Conservation (phyloP, 2,888 invertebrate species). For the Gymnocheta viridis region DNA sequence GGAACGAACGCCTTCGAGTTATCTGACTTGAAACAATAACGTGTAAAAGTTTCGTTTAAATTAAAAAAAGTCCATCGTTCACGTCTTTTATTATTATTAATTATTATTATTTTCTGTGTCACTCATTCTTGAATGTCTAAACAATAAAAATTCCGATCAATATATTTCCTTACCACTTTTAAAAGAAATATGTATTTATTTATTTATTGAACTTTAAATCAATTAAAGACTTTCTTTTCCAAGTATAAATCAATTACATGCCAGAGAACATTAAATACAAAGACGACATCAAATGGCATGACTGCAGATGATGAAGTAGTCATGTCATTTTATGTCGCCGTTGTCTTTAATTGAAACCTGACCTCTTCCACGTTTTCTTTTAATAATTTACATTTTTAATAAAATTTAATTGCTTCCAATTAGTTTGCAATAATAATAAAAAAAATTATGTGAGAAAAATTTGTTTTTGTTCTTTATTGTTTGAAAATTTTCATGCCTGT, state of each 20-base stretch:
- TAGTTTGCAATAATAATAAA: conserved; percentile 44
- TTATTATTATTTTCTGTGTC: too few species aligned
- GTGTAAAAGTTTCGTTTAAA: too few species aligned
- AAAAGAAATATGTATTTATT: neutral
- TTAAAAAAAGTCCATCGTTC: too few species aligned
- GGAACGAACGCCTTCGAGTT: too few species aligned
- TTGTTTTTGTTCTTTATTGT: conserved; percentile 3
- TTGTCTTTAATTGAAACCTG: conserved; percentile 45
- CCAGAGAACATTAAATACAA: neutral
- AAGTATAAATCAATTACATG: conserved; percentile 43
- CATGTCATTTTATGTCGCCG: neutral
- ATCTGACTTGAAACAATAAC: too few species aligned
- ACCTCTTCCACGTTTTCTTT: conserved; percentile 62
- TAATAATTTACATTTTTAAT: conserved; percentile 61
- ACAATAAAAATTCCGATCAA: neutral
- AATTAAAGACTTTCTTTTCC: conserved; percentile 30
- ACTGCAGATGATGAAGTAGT: too few species aligned
- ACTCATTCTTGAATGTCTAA: neutral
- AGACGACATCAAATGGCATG: too few species aligned
- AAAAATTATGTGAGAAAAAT: conserved; percentile 49
- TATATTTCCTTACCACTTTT: neutral
- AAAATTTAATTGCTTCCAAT: conserved; percentile 67
- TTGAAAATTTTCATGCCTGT: neutral
- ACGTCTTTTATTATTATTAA: too few species aligned
- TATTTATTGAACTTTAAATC: conserved; percentile 41